Evolutionary conservation across 2,797 vertebrate species (phyloP).

Genomic region (Dromococcyx pavoninus): DNA sequence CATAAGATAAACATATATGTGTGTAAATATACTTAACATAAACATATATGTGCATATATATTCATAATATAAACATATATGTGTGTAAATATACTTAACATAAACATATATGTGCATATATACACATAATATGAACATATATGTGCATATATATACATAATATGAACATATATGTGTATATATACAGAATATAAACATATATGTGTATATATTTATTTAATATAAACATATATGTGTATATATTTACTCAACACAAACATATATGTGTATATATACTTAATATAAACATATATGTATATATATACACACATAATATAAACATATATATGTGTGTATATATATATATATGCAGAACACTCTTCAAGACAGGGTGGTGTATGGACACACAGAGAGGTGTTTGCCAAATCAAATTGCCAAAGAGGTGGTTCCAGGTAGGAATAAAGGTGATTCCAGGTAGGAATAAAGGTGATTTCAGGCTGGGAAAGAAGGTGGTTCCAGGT

Average conservation of each 20-base stretch:
- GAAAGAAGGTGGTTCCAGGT: not conserved
- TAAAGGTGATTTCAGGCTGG: not conserved
- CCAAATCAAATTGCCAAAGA: not conserved
- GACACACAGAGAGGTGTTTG: not conserved
- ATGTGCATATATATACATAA: not conserved
- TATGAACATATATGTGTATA: not conserved
- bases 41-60: not conserved
- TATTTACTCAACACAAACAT: no score
- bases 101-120: not conserved
- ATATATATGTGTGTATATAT: no score
- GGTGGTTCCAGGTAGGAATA: not conserved
- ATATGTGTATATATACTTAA: no score
- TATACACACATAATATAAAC: no score
- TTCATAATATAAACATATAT: not conserved
- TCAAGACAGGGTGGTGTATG: not conserved
- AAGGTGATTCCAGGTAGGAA: not conserved
- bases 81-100: no score
- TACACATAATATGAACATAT: no score
- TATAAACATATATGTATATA: no score
- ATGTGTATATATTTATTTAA: no score
- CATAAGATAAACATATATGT: not conserved
- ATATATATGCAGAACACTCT: not conserved
- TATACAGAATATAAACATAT: no score
- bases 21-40: no score
- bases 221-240: not conserved